Conservation (phyloP, 2,797 vertebrate species). For the Schizopygopsis malacanthus region DNA sequence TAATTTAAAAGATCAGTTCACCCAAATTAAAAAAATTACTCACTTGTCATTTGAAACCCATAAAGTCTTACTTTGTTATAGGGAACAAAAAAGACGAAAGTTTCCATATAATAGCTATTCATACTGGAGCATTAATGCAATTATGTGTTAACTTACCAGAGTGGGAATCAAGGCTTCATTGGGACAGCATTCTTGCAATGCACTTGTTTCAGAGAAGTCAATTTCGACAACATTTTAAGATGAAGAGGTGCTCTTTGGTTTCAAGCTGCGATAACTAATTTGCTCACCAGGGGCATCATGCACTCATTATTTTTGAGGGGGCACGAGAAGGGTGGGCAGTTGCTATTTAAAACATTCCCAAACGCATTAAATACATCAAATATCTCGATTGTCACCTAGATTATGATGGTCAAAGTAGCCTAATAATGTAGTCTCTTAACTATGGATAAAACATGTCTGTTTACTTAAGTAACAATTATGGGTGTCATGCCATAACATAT, state of each 20-base stretch:
- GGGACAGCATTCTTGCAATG: neutral
- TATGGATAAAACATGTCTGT: too few species aligned
- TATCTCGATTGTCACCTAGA: too few species aligned
- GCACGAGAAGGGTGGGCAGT: too few species aligned
- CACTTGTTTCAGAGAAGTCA: neutral
- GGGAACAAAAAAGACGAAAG: too few species aligned
- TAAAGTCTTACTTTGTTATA: neutral
- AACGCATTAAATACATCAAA: too few species aligned
- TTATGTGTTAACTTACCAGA: neutral
- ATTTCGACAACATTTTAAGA: neutral
- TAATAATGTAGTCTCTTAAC: too few species aligned
- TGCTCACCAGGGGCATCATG: too few species aligned
- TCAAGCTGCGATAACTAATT: neutral
- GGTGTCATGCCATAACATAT: too few species aligned
- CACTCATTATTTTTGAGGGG: too few species aligned
- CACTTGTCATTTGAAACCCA: neutral
- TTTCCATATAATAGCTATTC: neutral
- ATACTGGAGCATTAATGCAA: neutral
- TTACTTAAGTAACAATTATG: too few species aligned
- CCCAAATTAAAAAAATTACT: neutral
- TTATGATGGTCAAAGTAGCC: too few species aligned
- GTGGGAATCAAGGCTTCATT: neutral
- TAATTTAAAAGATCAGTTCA: neutral
- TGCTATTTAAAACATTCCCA: too few species aligned
- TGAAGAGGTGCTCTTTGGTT: neutral